phyloP scores from a whole-genome alignment of 2,888 invertebrate species.

The Cantharis flavilabris region DNA sequence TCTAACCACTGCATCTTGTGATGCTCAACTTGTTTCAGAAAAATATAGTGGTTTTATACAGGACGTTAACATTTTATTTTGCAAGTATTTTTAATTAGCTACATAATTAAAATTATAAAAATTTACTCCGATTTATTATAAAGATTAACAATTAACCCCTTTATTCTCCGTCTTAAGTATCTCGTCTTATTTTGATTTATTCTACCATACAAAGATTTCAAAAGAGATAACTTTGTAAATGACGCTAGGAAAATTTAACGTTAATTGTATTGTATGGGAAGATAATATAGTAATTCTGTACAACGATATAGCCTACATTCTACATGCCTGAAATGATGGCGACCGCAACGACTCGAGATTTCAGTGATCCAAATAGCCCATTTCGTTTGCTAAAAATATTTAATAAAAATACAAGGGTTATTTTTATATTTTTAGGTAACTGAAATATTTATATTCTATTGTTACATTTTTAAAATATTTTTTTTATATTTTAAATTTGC shows the following conservation, averaged over 20 bases:
- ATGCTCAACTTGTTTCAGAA: background rate
- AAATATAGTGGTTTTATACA: background rate
- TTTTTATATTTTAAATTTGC: no score
- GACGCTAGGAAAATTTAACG: background rate
- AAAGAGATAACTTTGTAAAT: background rate
- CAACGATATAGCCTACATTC: background rate
- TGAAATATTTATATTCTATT: no score
- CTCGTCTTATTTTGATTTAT: background rate
- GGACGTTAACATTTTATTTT: background rate
- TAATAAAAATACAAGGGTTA: background rate
- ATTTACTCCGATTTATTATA: background rate
- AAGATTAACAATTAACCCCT: background rate
- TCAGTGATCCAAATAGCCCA: background rate
- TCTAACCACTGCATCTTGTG: background rate
- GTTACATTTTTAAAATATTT: no score
- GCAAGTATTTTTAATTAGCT: no score
- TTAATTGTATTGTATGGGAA: background rate
- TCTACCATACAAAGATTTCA: background rate
- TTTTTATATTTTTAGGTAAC: background rate
- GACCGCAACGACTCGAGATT: background rate
- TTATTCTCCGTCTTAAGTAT: background rate
- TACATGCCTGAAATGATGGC: background rate
- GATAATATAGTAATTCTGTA: background rate
- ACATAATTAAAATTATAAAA: background rate
- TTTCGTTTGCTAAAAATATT: background rate